phyloP scores from a whole-genome alignment of 2,797 vertebrate genomes.

The Crenichthys baileyi region DNA sequence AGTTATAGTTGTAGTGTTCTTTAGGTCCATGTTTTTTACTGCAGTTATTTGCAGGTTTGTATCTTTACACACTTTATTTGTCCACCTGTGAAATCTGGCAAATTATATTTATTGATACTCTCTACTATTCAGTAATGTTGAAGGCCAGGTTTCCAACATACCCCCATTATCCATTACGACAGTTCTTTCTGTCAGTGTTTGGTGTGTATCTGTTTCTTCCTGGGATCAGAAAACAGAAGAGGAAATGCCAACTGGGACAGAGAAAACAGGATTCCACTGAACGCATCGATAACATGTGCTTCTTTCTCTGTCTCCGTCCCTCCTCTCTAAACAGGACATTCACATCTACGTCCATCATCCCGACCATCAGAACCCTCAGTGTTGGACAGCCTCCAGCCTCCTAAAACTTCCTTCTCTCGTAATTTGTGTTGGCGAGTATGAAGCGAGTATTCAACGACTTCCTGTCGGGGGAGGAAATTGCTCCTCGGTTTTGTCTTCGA shows the following conservation, averaged over 20 bases:
- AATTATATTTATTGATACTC: not conserved
- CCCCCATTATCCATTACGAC: not conserved
- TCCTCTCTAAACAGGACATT: slow-evolving; percentile 65
- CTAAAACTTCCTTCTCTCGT: slow-evolving; percentile 3
- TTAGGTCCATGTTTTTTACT: too few relatives aligned
- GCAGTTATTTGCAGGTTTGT: too few relatives aligned
- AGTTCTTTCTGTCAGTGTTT: not conserved
- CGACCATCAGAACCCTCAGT: slow-evolving; percentile 11
- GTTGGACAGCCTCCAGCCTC: slow-evolving; percentile 18
- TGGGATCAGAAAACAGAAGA: slow-evolving; percentile 26
- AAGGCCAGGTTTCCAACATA: not conserved
- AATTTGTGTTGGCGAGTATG: not conserved
- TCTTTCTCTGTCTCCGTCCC: slow-evolving; percentile 7
- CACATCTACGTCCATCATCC: slow-evolving; percentile 53
- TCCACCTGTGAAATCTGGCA: too few relatives aligned
- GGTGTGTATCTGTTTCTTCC: not conserved
- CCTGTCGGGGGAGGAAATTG: slow-evolving; percentile 18
- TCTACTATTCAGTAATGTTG: not conserved
- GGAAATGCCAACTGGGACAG: slow-evolving; percentile 56
- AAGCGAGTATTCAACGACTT: slow-evolving; percentile 4
- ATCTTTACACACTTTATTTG: too few relatives aligned
- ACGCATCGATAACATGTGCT: slow-evolving; percentile 36
- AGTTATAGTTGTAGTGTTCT: too few relatives aligned
- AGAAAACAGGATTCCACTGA: slow-evolving; percentile 53
- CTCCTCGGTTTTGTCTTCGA: not conserved